These are phyloP conservation scores for Dasypogon diadema DNA, from an alignment of 2,888 invertebrate genomes.

Conservation along the genomic window DNA sequence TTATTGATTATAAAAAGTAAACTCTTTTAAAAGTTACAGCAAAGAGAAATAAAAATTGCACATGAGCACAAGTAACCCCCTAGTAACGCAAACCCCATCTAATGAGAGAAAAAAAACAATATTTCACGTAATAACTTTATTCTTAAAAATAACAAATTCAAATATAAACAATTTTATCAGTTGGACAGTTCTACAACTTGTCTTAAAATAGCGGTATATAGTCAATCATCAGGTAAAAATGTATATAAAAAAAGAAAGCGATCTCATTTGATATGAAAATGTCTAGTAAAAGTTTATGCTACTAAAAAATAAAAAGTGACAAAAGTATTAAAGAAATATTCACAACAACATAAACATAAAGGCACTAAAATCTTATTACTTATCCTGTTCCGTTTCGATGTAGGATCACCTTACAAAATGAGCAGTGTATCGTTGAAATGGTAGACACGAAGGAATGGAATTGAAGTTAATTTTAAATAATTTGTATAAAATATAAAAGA, in stretches of 20 bases:
- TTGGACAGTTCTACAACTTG: slow-evolving; percentile 10
- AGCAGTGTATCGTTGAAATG: neutral
- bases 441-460: neutral
- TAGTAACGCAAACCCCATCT: no score
- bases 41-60: no score
- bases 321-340: slow-evolving; percentile 19
- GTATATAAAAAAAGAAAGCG: neutral
- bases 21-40: no score
- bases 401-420: neutral
- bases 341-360: slow-evolving; percentile 25
- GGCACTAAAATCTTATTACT: slow-evolving; percentile 25
- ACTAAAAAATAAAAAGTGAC: neutral
- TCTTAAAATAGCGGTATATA: neutral
- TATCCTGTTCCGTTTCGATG: neutral
- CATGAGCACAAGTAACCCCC: no score
- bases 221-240: slow-evolving; percentile 14
- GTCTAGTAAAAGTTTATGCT: neutral
- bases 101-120: no score
- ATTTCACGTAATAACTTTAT: slow-evolving; percentile 25
- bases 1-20: no score
- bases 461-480: neutral
- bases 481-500: neutral
- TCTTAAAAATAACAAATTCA: slow-evolving; percentile 32
- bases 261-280: slow-evolving; percentile 22
- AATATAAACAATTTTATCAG: slow-evolving; percentile 26